Evolutionary conservation across 2,797 vertebrate genomes (phyloP).

Genomic region (Yasuhikotakia modesta): DNA sequence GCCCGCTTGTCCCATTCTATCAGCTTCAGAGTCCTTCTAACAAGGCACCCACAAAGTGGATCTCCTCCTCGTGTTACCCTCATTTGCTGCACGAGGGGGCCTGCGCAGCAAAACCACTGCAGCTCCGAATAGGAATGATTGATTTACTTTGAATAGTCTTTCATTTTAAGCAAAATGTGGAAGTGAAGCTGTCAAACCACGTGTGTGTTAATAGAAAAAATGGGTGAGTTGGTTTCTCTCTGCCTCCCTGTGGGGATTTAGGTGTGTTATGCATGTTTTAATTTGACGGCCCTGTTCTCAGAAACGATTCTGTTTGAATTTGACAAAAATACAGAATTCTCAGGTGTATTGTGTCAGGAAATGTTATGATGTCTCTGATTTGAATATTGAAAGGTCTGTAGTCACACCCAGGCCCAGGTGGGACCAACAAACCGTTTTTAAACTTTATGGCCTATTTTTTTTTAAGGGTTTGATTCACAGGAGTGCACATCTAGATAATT

Average conservation of each 20-base stretch:
- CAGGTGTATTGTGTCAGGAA: not conserved
- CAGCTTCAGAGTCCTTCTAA: not conserved
- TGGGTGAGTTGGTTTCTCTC: not conserved
- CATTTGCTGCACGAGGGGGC: not conserved
- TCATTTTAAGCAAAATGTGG: slow-evolving; percentile 17
- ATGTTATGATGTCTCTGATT: not conserved
- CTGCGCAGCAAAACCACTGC: not conserved
- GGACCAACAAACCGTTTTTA: not conserved
- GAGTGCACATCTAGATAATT: too few relatives aligned
- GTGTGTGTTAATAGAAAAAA: not conserved
- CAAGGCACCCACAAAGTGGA: not conserved
- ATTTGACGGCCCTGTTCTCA: not conserved
- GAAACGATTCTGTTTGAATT: slow-evolving; percentile 10
- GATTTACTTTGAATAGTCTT: not conserved
- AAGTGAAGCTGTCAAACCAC: slow-evolving; percentile 16
- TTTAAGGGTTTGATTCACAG: too few relatives aligned
- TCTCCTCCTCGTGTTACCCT: slow-evolving; percentile 8
- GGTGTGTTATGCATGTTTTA: slow-evolving; percentile 12
- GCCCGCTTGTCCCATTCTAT: slow-evolving; percentile 21
- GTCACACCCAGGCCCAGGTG: not conserved
- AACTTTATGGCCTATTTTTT: not conserved
- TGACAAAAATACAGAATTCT: not conserved
- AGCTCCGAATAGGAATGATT: slow-evolving; percentile 3
- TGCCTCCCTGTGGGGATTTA: not conserved
- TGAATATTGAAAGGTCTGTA: too few relatives aligned